A percentile compares a stretch with the other conserved stretches of the same genome.
Evolutionary conservation across 1,140 invertebrate genomes (phyloP).

Genomic region (Heliconius melpomene): DNA sequence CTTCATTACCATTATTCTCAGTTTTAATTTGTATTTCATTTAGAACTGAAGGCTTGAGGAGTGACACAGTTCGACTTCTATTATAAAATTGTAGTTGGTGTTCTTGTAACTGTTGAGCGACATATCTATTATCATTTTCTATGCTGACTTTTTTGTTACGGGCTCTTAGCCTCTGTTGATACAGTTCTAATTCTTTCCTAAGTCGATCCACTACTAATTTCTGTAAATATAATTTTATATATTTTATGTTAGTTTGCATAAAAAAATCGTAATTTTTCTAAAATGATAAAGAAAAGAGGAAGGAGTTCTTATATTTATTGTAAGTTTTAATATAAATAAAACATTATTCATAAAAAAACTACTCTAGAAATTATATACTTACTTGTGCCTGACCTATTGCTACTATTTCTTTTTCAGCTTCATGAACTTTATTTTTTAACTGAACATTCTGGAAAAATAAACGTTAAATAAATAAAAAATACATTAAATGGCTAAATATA

Average conservation of each 20-base stretch:
- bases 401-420: slow-evolving; percentile 81
- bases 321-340: too few species aligned
- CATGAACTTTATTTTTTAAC: slow-evolving; percentile 78
- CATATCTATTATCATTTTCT: slow-evolving; percentile 75
- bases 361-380: slow-evolving; percentile 43
- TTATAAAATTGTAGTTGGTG: slow-evolving; percentile 71
- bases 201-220: slow-evolving; percentile 76
- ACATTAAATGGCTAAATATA: not conserved
- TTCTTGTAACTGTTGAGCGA: slow-evolving; percentile 77
- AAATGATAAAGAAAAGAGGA: too few species aligned
- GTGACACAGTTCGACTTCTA: slow-evolving; percentile 67
- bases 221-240: slow-evolving; percentile 51
- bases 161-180: slow-evolving; percentile 73
- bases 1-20: slow-evolving; percentile 62
- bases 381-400: slow-evolving; percentile 81
- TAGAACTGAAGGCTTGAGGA: slow-evolving; percentile 76
- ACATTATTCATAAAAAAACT: slow-evolving; percentile 13
- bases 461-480: not conserved
- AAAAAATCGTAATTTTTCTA: too few species aligned
- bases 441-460: slow-evolving; percentile 71
- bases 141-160: slow-evolving; percentile 73
- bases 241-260: not conserved
- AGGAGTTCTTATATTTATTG: too few species aligned
- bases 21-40: slow-evolving; percentile 76
- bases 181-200: slow-evolving; percentile 71